These are phyloP conservation scores for Desoria tigrina DNA, from an alignment of 2,888 invertebrate species.

Conservation along the genomic window DNA sequence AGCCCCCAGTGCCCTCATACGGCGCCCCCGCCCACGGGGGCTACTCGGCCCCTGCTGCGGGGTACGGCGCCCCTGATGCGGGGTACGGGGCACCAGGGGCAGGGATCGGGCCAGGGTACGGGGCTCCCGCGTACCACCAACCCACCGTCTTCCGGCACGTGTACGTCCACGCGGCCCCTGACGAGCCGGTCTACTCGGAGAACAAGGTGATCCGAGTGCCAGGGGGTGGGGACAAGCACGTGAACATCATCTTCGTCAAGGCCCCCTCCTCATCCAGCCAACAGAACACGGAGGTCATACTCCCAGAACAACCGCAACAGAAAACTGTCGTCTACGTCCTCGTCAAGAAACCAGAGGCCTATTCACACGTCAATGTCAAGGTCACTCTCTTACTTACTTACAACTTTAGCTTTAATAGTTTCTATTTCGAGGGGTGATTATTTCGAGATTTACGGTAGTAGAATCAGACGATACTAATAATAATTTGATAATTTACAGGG, in stretches of 20 bases:
- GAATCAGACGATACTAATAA: no score
- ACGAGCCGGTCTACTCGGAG: constrained; percentile 6
- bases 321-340: constrained; percentile 26
- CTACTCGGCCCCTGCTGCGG: constrained; percentile 8
- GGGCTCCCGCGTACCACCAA: constrained; percentile 12
- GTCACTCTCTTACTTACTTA: no score
- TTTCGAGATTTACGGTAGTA: no score
- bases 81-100: neutral
- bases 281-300: constrained; percentile 15
- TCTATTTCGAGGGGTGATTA: no score
- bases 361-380: constrained; percentile 24
- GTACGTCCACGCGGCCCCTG: constrained; percentile 33
- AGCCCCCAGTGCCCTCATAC: constrained; percentile 11
- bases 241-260: constrained; percentile 24
- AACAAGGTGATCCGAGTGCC: constrained; percentile 18
- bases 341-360: constrained; percentile 15
- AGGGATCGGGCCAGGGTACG: neutral
- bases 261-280: constrained; percentile 10
- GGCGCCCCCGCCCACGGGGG: constrained; percentile 4
- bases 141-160: constrained; percentile 75
- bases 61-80: constrained; percentile 9
- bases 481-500: no score
- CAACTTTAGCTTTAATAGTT: no score
- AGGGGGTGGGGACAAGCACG: constrained; percentile 24
- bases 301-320: constrained; percentile 23